Conservation (phyloP, 1,140 invertebrate genomes). For the Rhagoletis zephyria region DNA sequence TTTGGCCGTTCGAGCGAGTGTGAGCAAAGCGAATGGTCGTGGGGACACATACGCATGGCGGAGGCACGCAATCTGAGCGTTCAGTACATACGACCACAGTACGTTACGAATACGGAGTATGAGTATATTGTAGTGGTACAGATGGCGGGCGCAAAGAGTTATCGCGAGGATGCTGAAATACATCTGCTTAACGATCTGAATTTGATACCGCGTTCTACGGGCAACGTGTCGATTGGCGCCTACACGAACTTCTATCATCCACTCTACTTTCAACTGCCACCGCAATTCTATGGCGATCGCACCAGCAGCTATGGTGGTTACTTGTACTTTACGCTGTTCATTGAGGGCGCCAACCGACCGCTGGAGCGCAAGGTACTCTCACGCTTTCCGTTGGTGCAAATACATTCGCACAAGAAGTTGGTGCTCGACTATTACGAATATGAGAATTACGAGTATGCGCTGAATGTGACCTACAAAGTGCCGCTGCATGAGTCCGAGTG, state of each 20-base stretch:
- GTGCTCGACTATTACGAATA: slow-evolving; percentile 84
- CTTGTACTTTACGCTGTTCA: slow-evolving; percentile 84
- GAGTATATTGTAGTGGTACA: slow-evolving; percentile 72
- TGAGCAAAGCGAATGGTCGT: slow-evolving; percentile 83
- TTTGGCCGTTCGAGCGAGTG: slow-evolving; percentile 86
- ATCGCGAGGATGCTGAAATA: slow-evolving; percentile 68
- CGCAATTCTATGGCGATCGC: slow-evolving; percentile 88
- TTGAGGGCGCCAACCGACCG: slow-evolving; percentile 78
- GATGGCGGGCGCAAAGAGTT: slow-evolving; percentile 64
- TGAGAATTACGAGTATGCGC: slow-evolving; percentile 65
- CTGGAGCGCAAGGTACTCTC: slow-evolving; percentile 75
- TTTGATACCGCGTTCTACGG: slow-evolving; percentile 72
- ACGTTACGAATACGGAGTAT: slow-evolving; percentile 63
- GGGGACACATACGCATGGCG: slow-evolving; percentile 81
- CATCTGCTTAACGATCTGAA: slow-evolving; percentile 74
- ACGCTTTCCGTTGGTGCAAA: slow-evolving; percentile 85
- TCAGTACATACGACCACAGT: slow-evolving; percentile 70
- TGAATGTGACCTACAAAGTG: slow-evolving; percentile 67
- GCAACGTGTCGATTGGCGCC: slow-evolving; percentile 80
- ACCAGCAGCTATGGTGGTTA: slow-evolving; percentile 93
- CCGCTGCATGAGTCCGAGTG: slow-evolving; percentile 78
- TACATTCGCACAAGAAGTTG: slow-evolving; percentile 85
- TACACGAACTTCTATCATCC: slow-evolving; percentile 81
- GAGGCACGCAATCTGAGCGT: slow-evolving; percentile 77
- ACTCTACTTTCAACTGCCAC: slow-evolving; percentile 89